Percentiles rank a stretch among this genome's conserved stretches.
These are phyloP conservation scores for Erebia epiphron DNA, from an alignment of 2,888 invertebrate species.

Conservation along the genomic window DNA sequence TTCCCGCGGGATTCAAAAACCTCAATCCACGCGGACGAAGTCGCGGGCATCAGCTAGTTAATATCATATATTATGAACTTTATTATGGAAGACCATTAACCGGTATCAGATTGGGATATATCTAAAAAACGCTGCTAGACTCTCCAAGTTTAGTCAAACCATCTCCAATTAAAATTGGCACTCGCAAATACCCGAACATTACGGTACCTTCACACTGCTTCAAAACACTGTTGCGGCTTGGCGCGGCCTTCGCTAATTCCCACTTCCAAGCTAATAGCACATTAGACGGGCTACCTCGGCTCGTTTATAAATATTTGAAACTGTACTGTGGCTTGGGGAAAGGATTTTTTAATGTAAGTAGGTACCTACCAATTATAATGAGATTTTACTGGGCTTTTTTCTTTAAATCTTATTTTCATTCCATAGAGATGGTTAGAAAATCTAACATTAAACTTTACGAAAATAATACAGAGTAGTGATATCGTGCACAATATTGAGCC, in stretches of 20 bases:
- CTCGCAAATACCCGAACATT: not conserved
- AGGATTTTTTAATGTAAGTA: conserved; percentile 9
- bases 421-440: not conserved
- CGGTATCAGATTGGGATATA: too few relatives aligned
- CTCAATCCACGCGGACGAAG: too few relatives aligned
- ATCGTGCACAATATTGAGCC: too few relatives aligned
- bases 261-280: conserved; percentile 11
- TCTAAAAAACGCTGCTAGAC: not conserved
- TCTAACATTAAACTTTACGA: not conserved
- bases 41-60: too few relatives aligned
- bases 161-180: not conserved
- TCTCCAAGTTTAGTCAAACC: not conserved
- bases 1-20: too few relatives aligned
- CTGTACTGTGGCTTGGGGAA: not conserved
- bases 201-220: conserved; percentile 12
- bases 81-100: too few relatives aligned
- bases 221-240: conserved; percentile 13
- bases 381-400: not conserved
- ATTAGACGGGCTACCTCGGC: conserved; percentile 13
- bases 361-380: not conserved
- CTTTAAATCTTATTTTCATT: conserved; percentile 1
- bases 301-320: conserved; percentile 19
- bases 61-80: too few relatives aligned
- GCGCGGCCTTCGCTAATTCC: conserved; percentile 8
- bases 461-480: not conserved